Evolutionary conservation across 2,797 vertebrate genomes (phyloP), one percentile per base, ranked within the genome.

Genomic region (Chelon auratus): DNA sequence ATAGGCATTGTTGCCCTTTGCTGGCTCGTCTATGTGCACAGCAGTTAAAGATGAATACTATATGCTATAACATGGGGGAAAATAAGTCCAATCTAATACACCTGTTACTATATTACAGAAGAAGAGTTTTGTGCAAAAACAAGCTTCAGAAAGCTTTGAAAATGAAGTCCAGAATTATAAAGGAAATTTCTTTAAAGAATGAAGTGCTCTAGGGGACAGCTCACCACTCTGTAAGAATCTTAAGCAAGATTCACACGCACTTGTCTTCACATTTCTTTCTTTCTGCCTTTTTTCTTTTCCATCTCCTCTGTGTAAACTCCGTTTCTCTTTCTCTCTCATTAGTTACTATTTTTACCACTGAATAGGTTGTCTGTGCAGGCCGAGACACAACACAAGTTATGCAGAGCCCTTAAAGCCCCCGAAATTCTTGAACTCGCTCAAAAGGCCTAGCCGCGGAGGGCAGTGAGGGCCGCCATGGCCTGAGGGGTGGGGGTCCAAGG

Each of bases 401-500:
- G 87, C 75, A 55, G 84, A 71, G 75, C 87, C 82, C 87, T 83
- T 77, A 90, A 90, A 90, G 65, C 82, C 87, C 81, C 68, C 39
- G 7, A 89, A 88, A 95, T 94, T 94, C 91, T 90, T 93, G 90
- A 94, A 92, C 89, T 68, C 78, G 69, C 87, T 93, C 87, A 90
- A 94, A 93, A 91, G 89, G 84, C 73, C 13, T 74, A 67, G 84
- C 90, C 81, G 83, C 82, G 10, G 71, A 88, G 84, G 75, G 78
- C 70, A 73, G 81, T 7, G 74, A 89, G 88, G 82, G 85, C 81
- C 59, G 64, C 75, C 80, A 24, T 87, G 86, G 87, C 87, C 87
- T 75, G 81, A 73, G 72, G 67, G 55, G 62, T 52, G 69, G 62
- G 82, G 85, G 70, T 26, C 51, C 63, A 52, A 54, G 78, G 86